These are phyloP conservation scores for Psix sp. DNA, from an alignment of 1,140 invertebrate genomes.

Conservation along the genomic window DNA sequence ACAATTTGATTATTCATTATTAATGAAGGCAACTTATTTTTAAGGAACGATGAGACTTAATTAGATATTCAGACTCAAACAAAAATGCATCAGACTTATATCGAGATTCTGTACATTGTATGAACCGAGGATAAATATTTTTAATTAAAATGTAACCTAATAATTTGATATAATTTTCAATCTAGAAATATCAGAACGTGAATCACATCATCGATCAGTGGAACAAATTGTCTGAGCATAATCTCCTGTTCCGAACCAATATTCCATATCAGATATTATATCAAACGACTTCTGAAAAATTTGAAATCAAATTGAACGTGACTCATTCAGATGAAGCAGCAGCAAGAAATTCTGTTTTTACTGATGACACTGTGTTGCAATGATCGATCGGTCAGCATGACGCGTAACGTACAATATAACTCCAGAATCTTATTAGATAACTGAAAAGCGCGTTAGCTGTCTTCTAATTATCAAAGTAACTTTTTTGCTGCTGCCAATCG, in stretches of 20 bases:
- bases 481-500: conserved; percentile 57
- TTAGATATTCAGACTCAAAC: too few species aligned
- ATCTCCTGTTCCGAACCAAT: conserved; percentile 15
- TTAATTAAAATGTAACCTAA: too few species aligned
- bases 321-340: too few species aligned
- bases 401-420: conserved; percentile 28
- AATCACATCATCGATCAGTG: conserved; percentile 6
- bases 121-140: too few species aligned
- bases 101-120: too few species aligned
- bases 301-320: conserved; percentile 41
- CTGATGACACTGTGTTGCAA: too few species aligned
- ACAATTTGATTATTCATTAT: too few species aligned
- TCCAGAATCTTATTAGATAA: conserved; percentile 29
- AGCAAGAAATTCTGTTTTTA: background rate
- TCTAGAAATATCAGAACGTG: background rate
- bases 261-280: conserved; percentile 25
- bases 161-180: too few species aligned
- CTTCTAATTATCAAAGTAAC: conserved; percentile 51
- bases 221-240: conserved; percentile 28
- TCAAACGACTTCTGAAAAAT: conserved; percentile 25
- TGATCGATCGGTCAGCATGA: conserved; percentile 35
- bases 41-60: too few species aligned
- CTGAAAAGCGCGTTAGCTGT: conserved; percentile 34
- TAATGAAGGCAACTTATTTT: too few species aligned
- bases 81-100: too few species aligned